A percentile compares a stretch with the other conserved stretches of the same genome.
phyloP scores from a whole-genome alignment of 2,888 invertebrate species.

The Coronaproctus castanopsis region DNA sequence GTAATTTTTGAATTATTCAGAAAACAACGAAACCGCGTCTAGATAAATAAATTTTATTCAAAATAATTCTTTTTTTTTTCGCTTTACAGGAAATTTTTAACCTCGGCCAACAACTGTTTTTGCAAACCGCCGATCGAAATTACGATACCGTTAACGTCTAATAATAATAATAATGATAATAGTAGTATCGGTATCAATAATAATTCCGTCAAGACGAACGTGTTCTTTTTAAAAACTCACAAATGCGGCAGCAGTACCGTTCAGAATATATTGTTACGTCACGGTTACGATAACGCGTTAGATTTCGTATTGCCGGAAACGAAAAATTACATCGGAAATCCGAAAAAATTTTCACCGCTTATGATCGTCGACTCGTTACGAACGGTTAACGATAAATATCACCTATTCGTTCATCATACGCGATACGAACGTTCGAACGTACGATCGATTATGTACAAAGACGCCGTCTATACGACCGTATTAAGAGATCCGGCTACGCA shows the following conservation, averaged over 20 bases:
- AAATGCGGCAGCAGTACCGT: slow-evolving; percentile 21
- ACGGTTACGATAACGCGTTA: slow-evolving; percentile 16
- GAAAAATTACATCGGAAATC: slow-evolving; percentile 19
- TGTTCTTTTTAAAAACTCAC: slow-evolving; percentile 21
- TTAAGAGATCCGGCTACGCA: slow-evolving; percentile 2
- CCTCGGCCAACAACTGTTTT: too few species aligned
- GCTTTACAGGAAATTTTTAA: too few species aligned
- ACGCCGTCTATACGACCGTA: neutral
- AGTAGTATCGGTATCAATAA: too few species aligned
- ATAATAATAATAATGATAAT: too few species aligned
- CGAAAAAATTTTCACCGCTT: slow-evolving; percentile 12
- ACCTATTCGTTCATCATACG: slow-evolving; percentile 20
- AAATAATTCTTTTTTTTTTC: too few species aligned
- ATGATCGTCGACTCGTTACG: slow-evolving; percentile 15
- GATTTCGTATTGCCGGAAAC: slow-evolving; percentile 18
- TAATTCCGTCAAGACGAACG: neutral
- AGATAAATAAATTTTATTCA: too few species aligned
- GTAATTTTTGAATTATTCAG: too few species aligned
- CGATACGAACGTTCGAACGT: slow-evolving; percentile 17
- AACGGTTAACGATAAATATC: slow-evolving; percentile 17
- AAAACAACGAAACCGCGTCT: too few species aligned
- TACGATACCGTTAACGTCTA: too few species aligned
- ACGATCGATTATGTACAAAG: slow-evolving; percentile 17
- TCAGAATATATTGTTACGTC: slow-evolving; percentile 21
- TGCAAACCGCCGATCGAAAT: too few species aligned